Conservation (phyloP, 2,113 vertebrate genomes). For the Bolborhynchus lineola region DNA sequence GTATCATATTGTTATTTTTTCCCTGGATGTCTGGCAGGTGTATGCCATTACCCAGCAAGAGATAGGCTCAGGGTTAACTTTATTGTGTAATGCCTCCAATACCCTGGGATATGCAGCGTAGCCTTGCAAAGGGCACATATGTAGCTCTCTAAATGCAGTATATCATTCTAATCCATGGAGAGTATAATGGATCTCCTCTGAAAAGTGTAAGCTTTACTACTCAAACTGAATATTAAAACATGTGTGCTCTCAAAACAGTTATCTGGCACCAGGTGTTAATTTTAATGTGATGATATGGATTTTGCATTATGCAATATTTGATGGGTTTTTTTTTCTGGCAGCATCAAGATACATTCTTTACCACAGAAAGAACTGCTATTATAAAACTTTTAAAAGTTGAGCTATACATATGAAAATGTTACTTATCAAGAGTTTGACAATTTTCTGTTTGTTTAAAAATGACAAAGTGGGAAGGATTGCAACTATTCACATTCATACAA, state of each 20-base stretch:
- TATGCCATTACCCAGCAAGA: conserved; percentile 47
- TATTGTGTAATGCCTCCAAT: conserved; percentile 36
- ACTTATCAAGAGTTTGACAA: neutral
- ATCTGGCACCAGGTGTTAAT: conserved; percentile 26
- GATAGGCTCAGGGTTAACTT: conserved; percentile 43
- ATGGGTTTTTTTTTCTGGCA: neutral
- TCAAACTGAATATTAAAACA: conserved; percentile 45
- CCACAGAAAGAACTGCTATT: neutral
- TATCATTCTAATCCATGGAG: conserved; percentile 58
- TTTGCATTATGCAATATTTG: neutral
- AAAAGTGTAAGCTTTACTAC: conserved; percentile 20
- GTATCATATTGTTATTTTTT: conserved; percentile 51
- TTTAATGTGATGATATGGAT: conserved; percentile 16
- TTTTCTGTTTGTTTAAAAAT: neutral
- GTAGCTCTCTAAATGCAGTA: conserved; percentile 41
- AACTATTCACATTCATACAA: neutral
- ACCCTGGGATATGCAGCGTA: conserved; percentile 36
- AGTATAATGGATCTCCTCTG: conserved; percentile 38
- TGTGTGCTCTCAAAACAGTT: neutral
- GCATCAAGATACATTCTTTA: neutral
- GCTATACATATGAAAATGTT: neutral
- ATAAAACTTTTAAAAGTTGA: neutral
- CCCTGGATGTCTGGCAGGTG: conserved; percentile 59
- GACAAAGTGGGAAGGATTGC: neutral
- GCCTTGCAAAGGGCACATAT: conserved; percentile 46